Percentiles rank a stretch among this genome's conserved stretches.
These are phyloP conservation scores for Deilephila elpenor DNA, from an alignment of 2,888 invertebrate species.

Conservation along the genomic window DNA sequence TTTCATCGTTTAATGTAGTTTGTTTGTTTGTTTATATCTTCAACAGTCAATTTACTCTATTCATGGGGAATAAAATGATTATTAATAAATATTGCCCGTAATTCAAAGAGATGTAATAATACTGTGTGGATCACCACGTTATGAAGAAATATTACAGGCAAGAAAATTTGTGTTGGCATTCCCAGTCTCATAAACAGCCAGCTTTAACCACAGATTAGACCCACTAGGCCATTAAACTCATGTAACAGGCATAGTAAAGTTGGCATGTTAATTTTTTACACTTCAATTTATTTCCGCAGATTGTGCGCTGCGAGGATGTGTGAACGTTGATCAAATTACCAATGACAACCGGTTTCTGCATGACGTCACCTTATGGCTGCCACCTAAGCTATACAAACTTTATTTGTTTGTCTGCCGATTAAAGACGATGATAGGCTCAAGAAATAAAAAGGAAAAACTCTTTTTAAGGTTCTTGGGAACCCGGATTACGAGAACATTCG, in stretches of 20 bases:
- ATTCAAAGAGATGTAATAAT: background rate
- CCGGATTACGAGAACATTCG: background rate
- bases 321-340: constrained; percentile 8
- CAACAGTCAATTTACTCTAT: background rate
- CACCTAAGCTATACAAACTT: constrained; percentile 1
- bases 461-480: background rate
- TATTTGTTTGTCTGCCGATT: constrained; percentile 1
- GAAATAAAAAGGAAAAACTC: background rate
- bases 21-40: background rate
- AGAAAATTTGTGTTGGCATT: background rate
- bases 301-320: background rate
- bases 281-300: constrained; percentile 17
- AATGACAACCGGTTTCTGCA: constrained; percentile 10
- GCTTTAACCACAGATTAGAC: background rate
- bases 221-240: background rate
- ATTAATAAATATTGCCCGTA: too few relatives aligned
- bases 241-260: background rate
- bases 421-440: constrained; percentile 5
- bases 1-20: background rate
- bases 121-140: background rate
- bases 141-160: background rate
- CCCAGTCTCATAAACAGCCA: background rate
- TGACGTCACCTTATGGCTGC: constrained; percentile 11
- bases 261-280: constrained; percentile 6
- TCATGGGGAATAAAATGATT: too few relatives aligned